These are phyloP conservation scores for Xylota segnis DNA, from an alignment of 2,888 invertebrate species.

Conservation along the genomic window DNA sequence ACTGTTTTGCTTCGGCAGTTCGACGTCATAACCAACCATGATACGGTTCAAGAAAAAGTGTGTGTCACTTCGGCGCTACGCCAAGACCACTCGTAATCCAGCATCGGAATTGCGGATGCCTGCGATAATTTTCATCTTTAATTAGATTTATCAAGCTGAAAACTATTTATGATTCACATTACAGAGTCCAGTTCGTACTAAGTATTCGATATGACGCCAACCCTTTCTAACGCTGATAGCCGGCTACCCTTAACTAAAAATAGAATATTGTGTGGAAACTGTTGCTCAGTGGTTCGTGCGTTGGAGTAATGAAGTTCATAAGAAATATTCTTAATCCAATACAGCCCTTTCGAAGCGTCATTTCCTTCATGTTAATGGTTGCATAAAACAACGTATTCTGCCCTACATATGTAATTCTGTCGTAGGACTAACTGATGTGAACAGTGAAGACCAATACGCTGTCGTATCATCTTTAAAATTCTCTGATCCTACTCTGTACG, in stretches of 20 bases:
- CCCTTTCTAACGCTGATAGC: neutral
- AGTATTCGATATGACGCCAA: neutral
- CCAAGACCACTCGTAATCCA: neutral
- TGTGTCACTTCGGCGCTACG: neutral
- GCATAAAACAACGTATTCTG: too few relatives aligned
- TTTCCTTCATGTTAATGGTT: too few relatives aligned
- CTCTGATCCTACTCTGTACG: too few relatives aligned
- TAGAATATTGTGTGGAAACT: too few relatives aligned
- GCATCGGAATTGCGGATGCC: neutral
- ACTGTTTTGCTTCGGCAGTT: neutral
- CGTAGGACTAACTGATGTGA: too few relatives aligned
- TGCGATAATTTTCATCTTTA: neutral
- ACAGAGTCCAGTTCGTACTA: neutral
- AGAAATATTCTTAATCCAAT: too few relatives aligned
- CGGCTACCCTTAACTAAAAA: neutral
- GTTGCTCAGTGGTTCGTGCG: too few relatives aligned
- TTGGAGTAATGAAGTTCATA: too few relatives aligned
- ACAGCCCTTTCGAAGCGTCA: too few relatives aligned
- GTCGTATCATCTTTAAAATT: too few relatives aligned
- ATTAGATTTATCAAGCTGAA: neutral
- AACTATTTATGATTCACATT: neutral
- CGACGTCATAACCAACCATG: conserved; percentile 2
- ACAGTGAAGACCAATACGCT: too few relatives aligned
- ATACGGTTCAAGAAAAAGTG: neutral
- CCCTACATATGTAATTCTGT: too few relatives aligned